Conservation (phyloP, 2,797 vertebrate species). For the Microchirus variegatus region DNA sequence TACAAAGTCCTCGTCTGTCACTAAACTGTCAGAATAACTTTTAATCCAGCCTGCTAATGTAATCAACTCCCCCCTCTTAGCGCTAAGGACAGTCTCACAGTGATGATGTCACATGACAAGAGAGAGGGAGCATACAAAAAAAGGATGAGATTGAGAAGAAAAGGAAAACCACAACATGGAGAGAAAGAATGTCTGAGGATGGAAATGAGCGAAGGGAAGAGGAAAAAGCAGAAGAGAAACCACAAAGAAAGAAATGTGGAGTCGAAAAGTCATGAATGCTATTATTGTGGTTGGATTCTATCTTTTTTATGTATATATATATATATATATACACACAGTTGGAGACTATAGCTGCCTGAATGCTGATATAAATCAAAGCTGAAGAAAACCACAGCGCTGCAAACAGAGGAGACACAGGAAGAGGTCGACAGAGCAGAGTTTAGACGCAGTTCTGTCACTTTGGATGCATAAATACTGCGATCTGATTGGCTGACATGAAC, state of each 20-base stretch:
- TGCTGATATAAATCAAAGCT: slow-evolving; percentile 41
- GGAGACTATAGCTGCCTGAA: neutral
- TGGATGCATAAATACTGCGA: neutral
- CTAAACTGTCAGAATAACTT: slow-evolving; percentile 36
- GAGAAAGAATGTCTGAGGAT: slow-evolving; percentile 22
- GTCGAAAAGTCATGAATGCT: slow-evolving; percentile 8
- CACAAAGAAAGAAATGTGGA: neutral
- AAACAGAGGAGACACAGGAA: slow-evolving; percentile 18
- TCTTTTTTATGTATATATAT: slow-evolving; percentile 5
- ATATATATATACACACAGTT: neutral
- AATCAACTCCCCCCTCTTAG: slow-evolving; percentile 32
- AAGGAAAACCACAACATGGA: slow-evolving; percentile 37
- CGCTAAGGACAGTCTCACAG: slow-evolving; percentile 12
- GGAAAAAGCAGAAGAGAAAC: slow-evolving; percentile 12
- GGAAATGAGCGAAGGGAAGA: slow-evolving; percentile 21
- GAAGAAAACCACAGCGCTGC: slow-evolving; percentile 37
- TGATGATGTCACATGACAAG: slow-evolving; percentile 35
- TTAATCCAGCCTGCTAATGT: slow-evolving; percentile 46
- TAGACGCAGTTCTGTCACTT: neutral
- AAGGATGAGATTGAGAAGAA: slow-evolving; percentile 19
- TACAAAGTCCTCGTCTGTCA: slow-evolving; percentile 38
- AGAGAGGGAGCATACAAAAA: neutral
- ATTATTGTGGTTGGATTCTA: slow-evolving; percentile 36
- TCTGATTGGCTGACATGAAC: slow-evolving; percentile 3
- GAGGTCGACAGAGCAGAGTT: slow-evolving; percentile 12